Evolutionary conservation across 2,888 invertebrate genomes (phyloP), one percentile per base, ranked within the genome.

Genomic region (Branchipolynoe longqiensis): DNA sequence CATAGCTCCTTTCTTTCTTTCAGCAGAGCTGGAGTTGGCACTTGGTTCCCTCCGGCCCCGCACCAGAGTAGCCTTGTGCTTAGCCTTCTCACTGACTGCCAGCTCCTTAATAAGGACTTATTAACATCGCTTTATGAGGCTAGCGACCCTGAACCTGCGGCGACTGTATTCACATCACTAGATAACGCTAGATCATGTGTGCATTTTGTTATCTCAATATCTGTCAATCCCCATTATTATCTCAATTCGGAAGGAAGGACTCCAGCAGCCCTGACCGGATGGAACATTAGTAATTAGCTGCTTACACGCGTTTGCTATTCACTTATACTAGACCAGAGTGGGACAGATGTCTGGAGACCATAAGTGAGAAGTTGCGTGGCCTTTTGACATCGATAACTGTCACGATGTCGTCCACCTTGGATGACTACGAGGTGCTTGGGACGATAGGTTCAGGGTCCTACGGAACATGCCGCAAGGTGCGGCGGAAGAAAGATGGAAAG

Each of bases 401-500:
- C 40, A 69, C 69, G 83, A 92, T 92, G 92, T 90, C 91, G 36
- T 87, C 91, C 83, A 89, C 90, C 25, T 87, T 94, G 38, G 92
- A 93, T 89, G 95, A 95, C 89, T 95, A 95, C 92, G 95, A 95
- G 91, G 95, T 95, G 25, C 89, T 95, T 58, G 94, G 94, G 48
- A 94, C 95, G 0, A 95, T 95, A 90, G 95, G 95, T 3, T 94
- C 94, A 85, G 95, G 95, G 3, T 94, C 95, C 18, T 95, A 95
- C 91, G 95, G 95, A 82, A 95, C 95, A 33, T 95, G 95, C 89
- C 95, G 95, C 89, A 95, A 95, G 92, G 95, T 96, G 6, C 93
- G 94, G 87, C 94, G 95, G 87, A 95, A 95, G 90, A 91, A 91
- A 86, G 95, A 95, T 84, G 94, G 94, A 18, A 94, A 95, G 90